phyloP scores from a whole-genome alignment of 2,113 vertebrate species.

The Toxotes jaculatrix region DNA sequence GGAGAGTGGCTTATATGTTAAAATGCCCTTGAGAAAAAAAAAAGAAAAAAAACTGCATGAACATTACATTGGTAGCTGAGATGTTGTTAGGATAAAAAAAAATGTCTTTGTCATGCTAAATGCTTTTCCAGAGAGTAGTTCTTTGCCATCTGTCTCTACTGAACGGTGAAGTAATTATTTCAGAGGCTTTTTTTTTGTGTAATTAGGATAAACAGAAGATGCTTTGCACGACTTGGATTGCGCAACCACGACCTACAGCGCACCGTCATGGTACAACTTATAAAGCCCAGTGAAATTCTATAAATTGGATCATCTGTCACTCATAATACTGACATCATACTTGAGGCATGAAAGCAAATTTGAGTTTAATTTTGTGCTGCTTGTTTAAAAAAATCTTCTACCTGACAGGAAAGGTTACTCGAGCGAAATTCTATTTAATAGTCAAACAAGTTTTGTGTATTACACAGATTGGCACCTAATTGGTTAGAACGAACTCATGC shows the following conservation, averaged over 20 bases:
- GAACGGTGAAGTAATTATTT: conserved; percentile 37
- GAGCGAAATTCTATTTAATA: neutral
- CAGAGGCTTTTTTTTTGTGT: conserved; percentile 8
- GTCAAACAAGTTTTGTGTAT: neutral
- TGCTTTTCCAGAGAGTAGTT: neutral
- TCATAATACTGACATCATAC: neutral
- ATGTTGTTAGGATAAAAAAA: conserved; percentile 28
- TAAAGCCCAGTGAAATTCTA: neutral
- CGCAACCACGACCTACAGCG: conserved; percentile 17
- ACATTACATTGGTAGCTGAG: conserved; percentile 35
- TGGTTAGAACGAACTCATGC: neutral
- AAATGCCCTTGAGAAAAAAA: conserved; percentile 50
- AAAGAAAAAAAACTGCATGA: conserved; percentile 5
- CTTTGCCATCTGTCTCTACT: conserved; percentile 57
- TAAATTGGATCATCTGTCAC: neutral
- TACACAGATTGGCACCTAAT: neutral
- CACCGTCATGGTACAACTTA: neutral
- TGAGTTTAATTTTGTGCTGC: neutral
- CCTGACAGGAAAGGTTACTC: neutral
- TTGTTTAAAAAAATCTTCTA: neutral
- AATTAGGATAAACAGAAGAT: conserved; percentile 23
- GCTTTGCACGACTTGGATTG: neutral
- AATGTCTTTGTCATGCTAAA: conserved; percentile 4
- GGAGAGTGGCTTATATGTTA: conserved; percentile 7
- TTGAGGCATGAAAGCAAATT: neutral